phyloP scores from a whole-genome alignment of 2,888 invertebrate species.

The Eurois occulta region DNA sequence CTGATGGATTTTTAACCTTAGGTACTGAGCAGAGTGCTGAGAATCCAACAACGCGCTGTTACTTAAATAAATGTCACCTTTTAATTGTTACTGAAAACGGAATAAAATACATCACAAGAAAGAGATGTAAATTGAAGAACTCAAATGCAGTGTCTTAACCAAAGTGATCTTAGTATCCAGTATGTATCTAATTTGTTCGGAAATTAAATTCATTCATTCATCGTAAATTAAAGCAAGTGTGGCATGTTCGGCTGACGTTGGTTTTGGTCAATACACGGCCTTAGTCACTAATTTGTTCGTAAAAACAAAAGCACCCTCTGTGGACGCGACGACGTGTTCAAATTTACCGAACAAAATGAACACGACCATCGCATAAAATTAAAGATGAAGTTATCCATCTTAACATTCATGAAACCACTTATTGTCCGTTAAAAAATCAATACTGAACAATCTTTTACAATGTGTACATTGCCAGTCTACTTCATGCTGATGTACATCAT shows the following conservation, averaged over 20 bases:
- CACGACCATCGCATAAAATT: not conserved
- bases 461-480: conserved; percentile 75
- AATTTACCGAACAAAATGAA: not conserved
- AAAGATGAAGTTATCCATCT: not conserved
- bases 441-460: conserved; percentile 68
- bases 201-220: not conserved
- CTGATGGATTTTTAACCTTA: not conserved
- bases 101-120: not conserved
- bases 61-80: not conserved
- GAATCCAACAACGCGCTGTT: not conserved
- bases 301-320: not conserved
- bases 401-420: conserved; percentile 76
- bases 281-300: not conserved
- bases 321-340: not conserved
- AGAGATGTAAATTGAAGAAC: not conserved
- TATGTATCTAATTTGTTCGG: not conserved
- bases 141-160: not conserved
- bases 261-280: not conserved
- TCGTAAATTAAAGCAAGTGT: not conserved
- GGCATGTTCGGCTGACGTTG: not conserved
- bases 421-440: conserved; percentile 63
- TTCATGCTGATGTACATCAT: conserved; percentile 71
- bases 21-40: not conserved
- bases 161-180: not conserved
- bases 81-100: not conserved